Conservation (phyloP, 2,113 vertebrate species). For the Crocuta crocuta region DNA sequence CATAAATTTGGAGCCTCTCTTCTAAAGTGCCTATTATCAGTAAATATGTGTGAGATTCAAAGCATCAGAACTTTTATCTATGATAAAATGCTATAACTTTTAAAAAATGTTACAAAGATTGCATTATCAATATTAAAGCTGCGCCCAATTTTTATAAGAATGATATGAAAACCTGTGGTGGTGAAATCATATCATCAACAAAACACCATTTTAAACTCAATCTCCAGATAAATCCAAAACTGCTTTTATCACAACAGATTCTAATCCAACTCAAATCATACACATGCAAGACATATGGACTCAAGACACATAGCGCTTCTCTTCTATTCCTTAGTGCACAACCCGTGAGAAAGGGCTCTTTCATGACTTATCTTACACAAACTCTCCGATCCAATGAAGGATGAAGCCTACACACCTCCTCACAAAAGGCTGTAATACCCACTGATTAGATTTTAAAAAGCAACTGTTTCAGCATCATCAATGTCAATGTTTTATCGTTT, state of each 20-base stretch:
- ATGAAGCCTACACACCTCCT: neutral
- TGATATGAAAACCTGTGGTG: constrained; percentile 1
- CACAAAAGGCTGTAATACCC: neutral
- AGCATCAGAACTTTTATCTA: constrained; percentile 60
- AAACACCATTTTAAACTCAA: constrained; percentile 31
- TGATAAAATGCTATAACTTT: constrained; percentile 42
- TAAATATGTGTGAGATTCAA: constrained; percentile 83
- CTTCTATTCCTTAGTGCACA: constrained; percentile 32
- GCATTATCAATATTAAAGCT: constrained; percentile 31
- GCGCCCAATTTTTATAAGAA: constrained; percentile 41
- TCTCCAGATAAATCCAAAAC: constrained; percentile 15
- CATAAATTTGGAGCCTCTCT: constrained; percentile 89
- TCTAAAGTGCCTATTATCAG: constrained; percentile 88
- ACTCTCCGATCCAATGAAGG: neutral
- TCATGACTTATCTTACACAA: neutral
- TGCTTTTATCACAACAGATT: constrained; percentile 9
- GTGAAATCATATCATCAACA: constrained; percentile 34
- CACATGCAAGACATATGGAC: neutral
- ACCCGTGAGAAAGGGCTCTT: neutral
- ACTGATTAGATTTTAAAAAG: neutral
- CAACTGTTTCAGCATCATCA: constrained; percentile 16
- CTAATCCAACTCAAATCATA: constrained; percentile 22
- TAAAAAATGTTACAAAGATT: constrained; percentile 30
- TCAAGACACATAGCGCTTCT: neutral
- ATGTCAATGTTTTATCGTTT: neutral